These are phyloP conservation scores for Heliconius charithonia DNA, from an alignment of 2,888 invertebrate species.

Conservation along the genomic window DNA sequence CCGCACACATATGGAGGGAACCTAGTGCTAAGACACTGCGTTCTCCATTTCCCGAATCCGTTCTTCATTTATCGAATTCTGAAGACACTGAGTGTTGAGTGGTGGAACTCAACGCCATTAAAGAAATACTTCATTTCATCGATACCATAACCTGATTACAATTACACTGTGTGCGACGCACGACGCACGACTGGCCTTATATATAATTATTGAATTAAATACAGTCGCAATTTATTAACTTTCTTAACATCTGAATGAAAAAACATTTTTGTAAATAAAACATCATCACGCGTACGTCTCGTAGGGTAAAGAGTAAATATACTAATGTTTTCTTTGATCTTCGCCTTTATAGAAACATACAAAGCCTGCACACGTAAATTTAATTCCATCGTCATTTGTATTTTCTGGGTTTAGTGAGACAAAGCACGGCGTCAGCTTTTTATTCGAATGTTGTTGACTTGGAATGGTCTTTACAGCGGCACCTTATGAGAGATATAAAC, in stretches of 20 bases:
- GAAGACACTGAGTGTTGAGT: no score
- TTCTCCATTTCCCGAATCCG: no score
- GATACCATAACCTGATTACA: no score
- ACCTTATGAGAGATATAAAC: neutral
- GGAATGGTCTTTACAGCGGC: neutral
- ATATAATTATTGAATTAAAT: conserved; percentile 5
- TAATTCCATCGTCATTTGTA: neutral
- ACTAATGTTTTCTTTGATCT: neutral
- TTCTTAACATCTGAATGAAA: neutral
- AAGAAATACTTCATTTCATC: no score
- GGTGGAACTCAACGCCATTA: no score
- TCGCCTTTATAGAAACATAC: neutral
- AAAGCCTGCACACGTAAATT: neutral
- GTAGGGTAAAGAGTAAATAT: neutral
- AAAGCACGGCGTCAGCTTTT: neutral
- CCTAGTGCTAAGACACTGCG: no score
- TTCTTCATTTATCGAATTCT: no score
- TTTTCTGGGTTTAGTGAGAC: neutral
- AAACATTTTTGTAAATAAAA: neutral
- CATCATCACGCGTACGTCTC: neutral
- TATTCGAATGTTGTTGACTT: neutral
- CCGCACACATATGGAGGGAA: no score
- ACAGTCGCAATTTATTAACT: neutral
- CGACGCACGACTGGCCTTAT: no score
- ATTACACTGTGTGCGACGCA: no score